A percentile compares a stretch with the other conserved stretches of the same genome.
phyloP scores from a whole-genome alignment of 2,113 vertebrate species.

The Gnathonemus echidnorhynchus region DNA sequence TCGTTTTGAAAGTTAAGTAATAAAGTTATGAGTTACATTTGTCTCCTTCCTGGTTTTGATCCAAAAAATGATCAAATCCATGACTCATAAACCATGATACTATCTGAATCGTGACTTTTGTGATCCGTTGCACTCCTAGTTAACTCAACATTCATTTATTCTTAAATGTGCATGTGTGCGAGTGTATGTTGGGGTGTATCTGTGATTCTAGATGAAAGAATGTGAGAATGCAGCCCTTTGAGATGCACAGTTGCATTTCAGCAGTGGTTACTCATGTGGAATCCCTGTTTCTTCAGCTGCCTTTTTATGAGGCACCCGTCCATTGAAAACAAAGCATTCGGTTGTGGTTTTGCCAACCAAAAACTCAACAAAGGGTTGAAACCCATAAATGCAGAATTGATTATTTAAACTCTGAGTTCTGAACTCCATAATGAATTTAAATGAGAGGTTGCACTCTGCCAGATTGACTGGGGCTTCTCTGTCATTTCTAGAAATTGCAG shows the following conservation, averaged over 20 bases:
- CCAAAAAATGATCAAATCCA: not conserved
- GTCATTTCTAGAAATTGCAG: conserved; percentile 26
- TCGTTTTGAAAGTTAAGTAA: not conserved
- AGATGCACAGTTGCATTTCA: not conserved
- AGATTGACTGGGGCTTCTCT: conserved; percentile 18
- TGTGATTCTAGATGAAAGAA: not conserved
- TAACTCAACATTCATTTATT: not conserved
- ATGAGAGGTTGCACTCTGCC: conserved; percentile 4
- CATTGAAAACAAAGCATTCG: not conserved
- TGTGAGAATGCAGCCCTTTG: not conserved
- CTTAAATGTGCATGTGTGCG: not conserved
- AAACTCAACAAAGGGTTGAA: conserved; percentile 18
- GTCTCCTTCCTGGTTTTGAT: not conserved
- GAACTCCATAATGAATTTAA: conserved; percentile 19
- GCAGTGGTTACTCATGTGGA: conserved; percentile 10
- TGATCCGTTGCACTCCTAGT: not conserved
- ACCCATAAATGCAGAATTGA: conserved; percentile 15
- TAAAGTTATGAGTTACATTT: not conserved
- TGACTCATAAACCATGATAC: not conserved
- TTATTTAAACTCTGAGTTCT: conserved; percentile 13
- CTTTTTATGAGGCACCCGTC: not conserved
- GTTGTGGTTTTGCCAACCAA: not conserved
- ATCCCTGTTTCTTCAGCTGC: not conserved
- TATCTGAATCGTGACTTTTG: not conserved
- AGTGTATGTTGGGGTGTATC: not conserved